These are phyloP conservation scores for Biston stratarius DNA, from an alignment of 2,888 invertebrate species.

Conservation along the genomic window DNA sequence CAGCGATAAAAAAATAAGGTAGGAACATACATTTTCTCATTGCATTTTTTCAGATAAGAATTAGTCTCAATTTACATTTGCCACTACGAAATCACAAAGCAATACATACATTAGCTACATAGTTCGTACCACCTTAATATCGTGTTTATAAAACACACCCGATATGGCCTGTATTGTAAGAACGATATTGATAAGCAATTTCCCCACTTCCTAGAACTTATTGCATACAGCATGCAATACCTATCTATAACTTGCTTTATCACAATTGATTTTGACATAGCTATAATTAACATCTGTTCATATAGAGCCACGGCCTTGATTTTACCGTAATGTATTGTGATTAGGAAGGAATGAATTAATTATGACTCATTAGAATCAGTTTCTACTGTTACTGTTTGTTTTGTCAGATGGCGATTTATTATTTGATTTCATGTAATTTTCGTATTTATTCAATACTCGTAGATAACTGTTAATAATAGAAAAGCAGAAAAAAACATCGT, in stretches of 20 bases:
- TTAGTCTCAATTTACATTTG: not conserved
- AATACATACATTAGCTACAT: not conserved
- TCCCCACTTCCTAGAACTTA: constrained; percentile 60
- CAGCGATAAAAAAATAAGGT: too few species aligned
- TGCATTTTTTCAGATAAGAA: not conserved
- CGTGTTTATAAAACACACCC: constrained; percentile 66
- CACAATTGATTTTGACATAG: constrained; percentile 17
- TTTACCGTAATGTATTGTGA: not conserved
- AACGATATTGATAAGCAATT: constrained; percentile 60
- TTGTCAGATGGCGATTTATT: not conserved
- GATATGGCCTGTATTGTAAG: constrained; percentile 49
- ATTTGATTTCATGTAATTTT: too few species aligned
- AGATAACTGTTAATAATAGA: too few species aligned
- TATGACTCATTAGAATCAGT: not conserved
- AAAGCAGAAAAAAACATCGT: too few species aligned
- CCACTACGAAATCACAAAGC: not conserved
- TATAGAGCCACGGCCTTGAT: not conserved
- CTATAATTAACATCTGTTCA: constrained; percentile 19
- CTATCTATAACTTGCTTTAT: not conserved
- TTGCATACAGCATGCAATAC: constrained; percentile 14
- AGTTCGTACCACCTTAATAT: constrained; percentile 37
- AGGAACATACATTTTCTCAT: too few species aligned
- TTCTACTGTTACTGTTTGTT: not conserved
- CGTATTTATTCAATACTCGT: not conserved
- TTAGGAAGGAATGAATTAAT: not conserved